Evolutionary conservation across 2,113 vertebrate species (phyloP), one percentile per base, ranked within the genome.

Genomic region (Antidorcas marsupialis): DNA sequence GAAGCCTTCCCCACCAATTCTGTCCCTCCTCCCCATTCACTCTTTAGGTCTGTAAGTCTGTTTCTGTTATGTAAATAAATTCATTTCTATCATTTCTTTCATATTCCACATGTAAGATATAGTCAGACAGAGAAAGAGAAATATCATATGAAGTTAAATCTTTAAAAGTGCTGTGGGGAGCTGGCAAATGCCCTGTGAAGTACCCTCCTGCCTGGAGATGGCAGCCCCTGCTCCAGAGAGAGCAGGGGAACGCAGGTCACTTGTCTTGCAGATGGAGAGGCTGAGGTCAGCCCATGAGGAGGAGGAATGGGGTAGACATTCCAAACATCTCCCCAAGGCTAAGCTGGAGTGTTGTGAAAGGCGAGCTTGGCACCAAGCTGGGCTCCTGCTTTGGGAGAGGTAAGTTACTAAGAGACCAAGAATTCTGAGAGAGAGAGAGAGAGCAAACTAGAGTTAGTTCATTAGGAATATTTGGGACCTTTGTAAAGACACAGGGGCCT

Each of bases 321-420:
- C 85, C 59, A 64, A 86, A 50, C 36, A 47, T 93, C 62, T 33
- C 86, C 85, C 23, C 64, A 50, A 52, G 76, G 47, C 74, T 57
- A 36, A 17, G 16, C 79, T 94, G 23, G 90, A 94, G 79, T 47
- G 19, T 28, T 50, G 39, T 90, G 95, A 96, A 97, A 97, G 78
- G 74, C 64, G 13, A 94, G 74, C 50, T 96, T 98, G 87, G 92
- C 97, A 97, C 23, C 2, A n/a, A 97, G 64, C 87, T 97, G 84
- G 89, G 81, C 74, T 94, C 87, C 86, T 96, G 96, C 74, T 76
- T 83, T 96, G 90, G 85, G 91, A 97, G 94, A 97, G 33, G 53
- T 87, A 67, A 92, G 95, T 98, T 97, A 98, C 97, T 98, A 97
- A 97, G 97, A 97, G 83, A 97, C 84, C 76, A 93, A 97, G 84